A percentile compares a stretch with the other conserved stretches of the same genome.
Evolutionary conservation across 2,888 invertebrate genomes (phyloP).

Genomic region (Hyalella azteca): DNA sequence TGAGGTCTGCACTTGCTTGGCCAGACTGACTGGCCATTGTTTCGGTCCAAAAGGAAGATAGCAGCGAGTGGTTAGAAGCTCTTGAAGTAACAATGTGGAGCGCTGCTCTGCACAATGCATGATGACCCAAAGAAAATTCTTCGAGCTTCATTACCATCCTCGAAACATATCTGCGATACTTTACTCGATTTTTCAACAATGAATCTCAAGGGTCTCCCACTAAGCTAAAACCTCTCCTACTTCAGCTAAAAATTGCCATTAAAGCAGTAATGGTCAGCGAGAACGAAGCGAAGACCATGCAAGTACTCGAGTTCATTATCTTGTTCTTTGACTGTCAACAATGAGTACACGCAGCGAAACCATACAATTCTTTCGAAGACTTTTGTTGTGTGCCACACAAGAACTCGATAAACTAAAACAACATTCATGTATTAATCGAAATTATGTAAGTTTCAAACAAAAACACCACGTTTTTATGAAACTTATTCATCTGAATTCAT

Average conservation of each 20-base stretch:
- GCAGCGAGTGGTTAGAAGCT: constrained; percentile 22
- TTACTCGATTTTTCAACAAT: constrained; percentile 12
- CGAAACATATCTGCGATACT: constrained; percentile 34
- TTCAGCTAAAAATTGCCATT: constrained; percentile 21
- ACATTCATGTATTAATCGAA: too few species aligned
- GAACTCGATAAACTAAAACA: too few species aligned
- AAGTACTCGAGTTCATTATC: constrained; percentile 26
- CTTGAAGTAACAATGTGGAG: constrained; percentile 30
- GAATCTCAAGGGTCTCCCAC: constrained; percentile 31
- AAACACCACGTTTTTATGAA: too few species aligned
- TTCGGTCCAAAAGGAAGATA: constrained; percentile 23
- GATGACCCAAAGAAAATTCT: constrained; percentile 37
- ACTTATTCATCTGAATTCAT: too few species aligned
- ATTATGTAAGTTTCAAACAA: too few species aligned
- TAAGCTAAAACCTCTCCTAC: constrained; percentile 26
- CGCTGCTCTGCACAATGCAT: constrained; percentile 17
- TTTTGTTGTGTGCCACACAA: background rate
- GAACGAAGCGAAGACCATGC: constrained; percentile 23
- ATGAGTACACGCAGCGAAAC: constrained; percentile 8
- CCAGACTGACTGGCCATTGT: background rate
- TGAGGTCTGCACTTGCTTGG: constrained; percentile 19
- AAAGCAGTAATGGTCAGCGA: constrained; percentile 13
- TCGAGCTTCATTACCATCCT: constrained; percentile 16
- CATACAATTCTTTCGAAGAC: background rate
- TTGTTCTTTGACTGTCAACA: background rate